Conservation (phyloP, 2,113 vertebrate genomes). For the Dolichallabes microphthalmus region DNA sequence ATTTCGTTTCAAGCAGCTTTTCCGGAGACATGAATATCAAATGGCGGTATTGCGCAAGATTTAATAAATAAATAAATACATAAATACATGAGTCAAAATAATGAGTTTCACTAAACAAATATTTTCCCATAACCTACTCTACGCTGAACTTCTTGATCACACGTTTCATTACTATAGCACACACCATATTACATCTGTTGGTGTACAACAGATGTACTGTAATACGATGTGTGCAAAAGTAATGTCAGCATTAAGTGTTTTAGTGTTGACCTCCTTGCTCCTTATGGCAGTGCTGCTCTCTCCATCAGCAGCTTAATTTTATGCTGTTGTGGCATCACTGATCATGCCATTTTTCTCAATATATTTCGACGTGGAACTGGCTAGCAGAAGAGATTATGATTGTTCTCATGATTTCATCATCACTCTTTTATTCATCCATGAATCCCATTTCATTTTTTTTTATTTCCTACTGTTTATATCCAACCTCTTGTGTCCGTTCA, state of each 20-base stretch:
- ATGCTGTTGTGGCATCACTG: background rate
- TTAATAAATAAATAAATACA: too few relatives aligned
- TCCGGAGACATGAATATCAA: too few relatives aligned
- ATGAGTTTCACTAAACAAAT: too few relatives aligned
- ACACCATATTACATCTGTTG: background rate
- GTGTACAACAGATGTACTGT: background rate
- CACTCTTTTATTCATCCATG: background rate
- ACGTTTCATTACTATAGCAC: background rate
- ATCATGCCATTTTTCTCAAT: background rate
- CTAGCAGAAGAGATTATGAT: background rate
- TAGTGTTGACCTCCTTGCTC: background rate
- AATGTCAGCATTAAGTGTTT: conserved; percentile 16
- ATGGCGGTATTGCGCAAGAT: too few relatives aligned
- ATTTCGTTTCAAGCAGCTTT: too few relatives aligned
- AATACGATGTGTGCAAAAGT: background rate
- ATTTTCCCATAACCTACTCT: too few relatives aligned
- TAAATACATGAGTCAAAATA: too few relatives aligned
- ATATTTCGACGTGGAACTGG: background rate
- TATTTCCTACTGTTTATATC: background rate
- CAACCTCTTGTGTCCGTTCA: background rate
- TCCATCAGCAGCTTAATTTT: conserved; percentile 7
- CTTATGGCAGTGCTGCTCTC: background rate
- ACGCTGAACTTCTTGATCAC: too few relatives aligned
- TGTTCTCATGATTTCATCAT: background rate
- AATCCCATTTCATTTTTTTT: background rate